These are phyloP conservation scores for Strigamia maritima DNA, from an alignment of 2,888 invertebrate species.

Conservation along the genomic window DNA sequence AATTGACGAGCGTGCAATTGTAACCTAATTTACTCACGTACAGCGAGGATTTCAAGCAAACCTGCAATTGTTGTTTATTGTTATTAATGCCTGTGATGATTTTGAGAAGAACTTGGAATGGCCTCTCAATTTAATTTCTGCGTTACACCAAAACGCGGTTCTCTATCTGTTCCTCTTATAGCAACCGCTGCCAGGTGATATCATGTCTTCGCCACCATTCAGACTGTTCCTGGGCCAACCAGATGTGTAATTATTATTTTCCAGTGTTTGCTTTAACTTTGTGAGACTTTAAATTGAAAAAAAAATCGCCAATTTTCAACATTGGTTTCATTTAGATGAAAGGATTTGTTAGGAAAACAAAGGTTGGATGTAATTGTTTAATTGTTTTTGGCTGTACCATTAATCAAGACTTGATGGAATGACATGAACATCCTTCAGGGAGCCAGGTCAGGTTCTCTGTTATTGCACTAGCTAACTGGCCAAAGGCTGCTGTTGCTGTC, in stretches of 20 bases:
- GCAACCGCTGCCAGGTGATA: not conserved
- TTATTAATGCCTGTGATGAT: not conserved
- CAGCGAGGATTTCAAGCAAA: not conserved
- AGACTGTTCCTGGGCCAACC: not conserved
- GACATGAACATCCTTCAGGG: not conserved
- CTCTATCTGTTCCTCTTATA: not conserved
- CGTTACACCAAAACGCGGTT: not conserved
- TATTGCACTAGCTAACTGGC: not conserved
- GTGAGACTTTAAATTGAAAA: too few species aligned
- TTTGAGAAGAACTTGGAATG: not conserved
- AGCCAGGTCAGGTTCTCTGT: not conserved
- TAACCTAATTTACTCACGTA: conserved; percentile 8
- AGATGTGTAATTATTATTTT: not conserved
- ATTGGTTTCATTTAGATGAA: not conserved
- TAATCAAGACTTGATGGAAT: not conserved
- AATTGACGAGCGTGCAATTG: conserved; percentile 20
- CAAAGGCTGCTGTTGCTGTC: not conserved
- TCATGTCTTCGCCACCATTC: not conserved
- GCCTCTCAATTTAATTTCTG: not conserved
- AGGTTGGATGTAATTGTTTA: not conserved
- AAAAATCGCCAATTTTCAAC: not conserved
- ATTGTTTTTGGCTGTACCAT: not conserved
- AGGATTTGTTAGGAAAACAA: not conserved
- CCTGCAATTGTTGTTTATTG: not conserved
- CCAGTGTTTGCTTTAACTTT: not conserved